Evolutionary conservation across 2,113 vertebrate species (phyloP).

Genomic region (Potamarius usumacintae): DNA sequence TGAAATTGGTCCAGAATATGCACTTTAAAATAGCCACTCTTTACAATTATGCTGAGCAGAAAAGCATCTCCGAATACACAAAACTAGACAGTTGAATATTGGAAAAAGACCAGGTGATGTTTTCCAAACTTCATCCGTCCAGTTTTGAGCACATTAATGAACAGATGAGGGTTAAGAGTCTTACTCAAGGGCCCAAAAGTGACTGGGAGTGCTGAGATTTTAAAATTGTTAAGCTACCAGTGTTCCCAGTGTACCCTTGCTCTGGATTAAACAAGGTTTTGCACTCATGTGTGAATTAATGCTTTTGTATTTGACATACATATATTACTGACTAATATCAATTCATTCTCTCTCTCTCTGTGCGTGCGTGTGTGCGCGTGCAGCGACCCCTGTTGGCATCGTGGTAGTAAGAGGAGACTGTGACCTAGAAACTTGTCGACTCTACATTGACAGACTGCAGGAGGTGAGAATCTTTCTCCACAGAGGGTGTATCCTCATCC

Average conservation of each 20-base stretch:
- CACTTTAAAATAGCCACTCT: background rate
- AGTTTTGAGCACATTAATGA: background rate
- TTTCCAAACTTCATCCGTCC: background rate
- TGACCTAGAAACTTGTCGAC: slow-evolving; percentile 95
- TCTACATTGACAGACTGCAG: slow-evolving; percentile 93
- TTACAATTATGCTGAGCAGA: background rate
- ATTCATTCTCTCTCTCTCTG: background rate
- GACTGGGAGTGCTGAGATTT: background rate
- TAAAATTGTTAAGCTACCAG: background rate
- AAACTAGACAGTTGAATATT: background rate
- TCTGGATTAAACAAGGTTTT: background rate
- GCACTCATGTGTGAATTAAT: background rate
- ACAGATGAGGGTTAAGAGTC: background rate
- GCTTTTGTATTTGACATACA: background rate
- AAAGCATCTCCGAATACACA: background rate
- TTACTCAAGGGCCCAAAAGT: background rate
- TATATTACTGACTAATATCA: slow-evolving; percentile 1
- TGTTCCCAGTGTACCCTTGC: background rate
- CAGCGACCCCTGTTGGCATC: slow-evolving; percentile 93
- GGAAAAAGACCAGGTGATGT: background rate
- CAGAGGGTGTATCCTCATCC: background rate
- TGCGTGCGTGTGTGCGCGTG: slow-evolving; percentile 34
- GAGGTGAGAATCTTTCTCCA: slow-evolving; percentile 77
- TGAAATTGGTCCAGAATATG: no score
- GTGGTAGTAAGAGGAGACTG: slow-evolving; percentile 95